These are phyloP conservation scores for Patella caerulea DNA, from an alignment of 2,888 invertebrate species.

Conservation along the genomic window DNA sequence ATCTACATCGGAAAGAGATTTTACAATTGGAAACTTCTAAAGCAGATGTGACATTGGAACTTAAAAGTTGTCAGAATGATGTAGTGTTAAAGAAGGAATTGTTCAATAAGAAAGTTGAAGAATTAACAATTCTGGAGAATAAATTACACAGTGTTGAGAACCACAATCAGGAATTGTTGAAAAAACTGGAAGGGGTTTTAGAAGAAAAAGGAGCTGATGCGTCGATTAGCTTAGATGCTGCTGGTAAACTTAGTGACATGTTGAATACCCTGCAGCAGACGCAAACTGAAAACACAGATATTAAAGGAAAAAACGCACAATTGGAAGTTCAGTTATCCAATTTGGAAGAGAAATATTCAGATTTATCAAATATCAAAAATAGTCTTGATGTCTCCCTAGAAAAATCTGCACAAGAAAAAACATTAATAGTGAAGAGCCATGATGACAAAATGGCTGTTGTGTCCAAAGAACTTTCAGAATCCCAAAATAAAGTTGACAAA, in stretches of 20 bases:
- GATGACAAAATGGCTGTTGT: slow-evolving; percentile 8
- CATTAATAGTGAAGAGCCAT: slow-evolving; percentile 8
- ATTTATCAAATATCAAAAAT: slow-evolving; percentile 9
- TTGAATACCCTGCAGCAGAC: not conserved
- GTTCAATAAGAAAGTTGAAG: slow-evolving; percentile 29
- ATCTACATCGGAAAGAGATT: not conserved
- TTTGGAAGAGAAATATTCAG: not conserved
- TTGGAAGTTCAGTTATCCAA: slow-evolving; percentile 13
- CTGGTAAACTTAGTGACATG: not conserved
- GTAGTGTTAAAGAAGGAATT: slow-evolving; percentile 21
- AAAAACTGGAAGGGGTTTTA: slow-evolving; percentile 33
- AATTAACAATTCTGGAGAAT: slow-evolving; percentile 29
- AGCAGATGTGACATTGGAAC: not conserved
- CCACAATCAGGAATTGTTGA: slow-evolving; percentile 37
- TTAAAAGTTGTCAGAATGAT: slow-evolving; percentile 25
- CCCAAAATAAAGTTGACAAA: slow-evolving; percentile 2
- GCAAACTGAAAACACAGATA: not conserved
- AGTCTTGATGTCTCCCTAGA: slow-evolving; percentile 16
- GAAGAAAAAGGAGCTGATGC: not conserved
- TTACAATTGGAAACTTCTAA: not conserved
- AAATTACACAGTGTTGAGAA: slow-evolving; percentile 30
- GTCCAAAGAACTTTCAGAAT: slow-evolving; percentile 1
- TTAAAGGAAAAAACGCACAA: slow-evolving; percentile 15
- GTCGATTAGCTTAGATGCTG: slow-evolving; percentile 10
- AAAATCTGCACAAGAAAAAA: slow-evolving; percentile 12